phyloP scores from a whole-genome alignment of 2,797 vertebrate species.

The Labroides dimidiatus region DNA sequence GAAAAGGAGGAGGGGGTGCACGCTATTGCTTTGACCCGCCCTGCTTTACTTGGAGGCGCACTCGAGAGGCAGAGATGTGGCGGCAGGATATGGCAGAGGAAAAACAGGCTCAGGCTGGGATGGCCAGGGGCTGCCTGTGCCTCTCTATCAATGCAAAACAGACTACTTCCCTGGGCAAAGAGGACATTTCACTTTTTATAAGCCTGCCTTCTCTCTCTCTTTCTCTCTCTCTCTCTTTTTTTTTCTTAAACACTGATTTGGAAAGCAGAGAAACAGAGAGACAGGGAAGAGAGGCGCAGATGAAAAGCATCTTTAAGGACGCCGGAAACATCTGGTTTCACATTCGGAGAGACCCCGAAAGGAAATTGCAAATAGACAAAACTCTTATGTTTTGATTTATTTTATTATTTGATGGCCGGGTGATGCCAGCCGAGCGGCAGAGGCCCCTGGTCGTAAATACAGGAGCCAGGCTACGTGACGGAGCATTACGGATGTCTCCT shows the following conservation, averaged over 20 bases:
- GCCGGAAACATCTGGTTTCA: slow-evolving; percentile 98
- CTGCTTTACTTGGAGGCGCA: slow-evolving; percentile 75
- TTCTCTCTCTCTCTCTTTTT: slow-evolving; percentile 53
- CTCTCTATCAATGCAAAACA: slow-evolving; percentile 97
- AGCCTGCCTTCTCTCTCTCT: slow-evolving; percentile 69
- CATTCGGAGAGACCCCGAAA: slow-evolving; percentile 89
- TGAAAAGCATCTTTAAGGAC: slow-evolving; percentile 95
- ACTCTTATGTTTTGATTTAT: slow-evolving; percentile 98
- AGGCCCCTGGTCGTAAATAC: slow-evolving; percentile 89
- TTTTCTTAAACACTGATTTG: slow-evolving; percentile 83
- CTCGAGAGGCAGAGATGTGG: slow-evolving; percentile 79
- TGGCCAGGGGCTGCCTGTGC: slow-evolving; percentile 87
- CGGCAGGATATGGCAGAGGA: slow-evolving; percentile 79
- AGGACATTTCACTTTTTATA: slow-evolving; percentile 94
- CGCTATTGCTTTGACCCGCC: slow-evolving; percentile 79
- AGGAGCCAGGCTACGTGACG: slow-evolving; percentile 57
- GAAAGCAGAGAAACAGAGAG: slow-evolving; percentile 55
- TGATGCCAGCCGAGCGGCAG: slow-evolving; percentile 89
- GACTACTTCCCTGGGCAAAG: slow-evolving; percentile 90
- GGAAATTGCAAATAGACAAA: slow-evolving; percentile 97
- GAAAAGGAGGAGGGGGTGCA: slow-evolving; percentile 16
- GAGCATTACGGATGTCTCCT: slow-evolving; percentile 71
- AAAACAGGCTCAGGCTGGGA: slow-evolving; percentile 77
- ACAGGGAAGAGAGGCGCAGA: slow-evolving; percentile 79
- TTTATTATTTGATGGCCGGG: slow-evolving; percentile 91